phyloP scores from a whole-genome alignment of 2,888 invertebrate genomes.

The Mesorhabditis belari region DNA sequence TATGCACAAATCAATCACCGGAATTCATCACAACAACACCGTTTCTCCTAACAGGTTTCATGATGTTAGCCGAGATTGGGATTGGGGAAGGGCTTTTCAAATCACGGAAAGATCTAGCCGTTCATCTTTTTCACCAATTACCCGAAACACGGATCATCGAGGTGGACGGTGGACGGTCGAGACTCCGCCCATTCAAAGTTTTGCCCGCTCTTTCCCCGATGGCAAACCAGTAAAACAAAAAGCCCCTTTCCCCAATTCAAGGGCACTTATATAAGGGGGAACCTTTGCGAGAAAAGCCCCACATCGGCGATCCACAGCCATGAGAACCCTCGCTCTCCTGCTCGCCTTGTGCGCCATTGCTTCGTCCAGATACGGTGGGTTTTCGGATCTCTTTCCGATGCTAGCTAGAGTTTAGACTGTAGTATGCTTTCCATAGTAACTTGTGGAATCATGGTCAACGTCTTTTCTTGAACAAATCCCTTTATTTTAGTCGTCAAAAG shows the following conservation, averaged over 20 bases:
- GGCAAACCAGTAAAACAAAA: not conserved
- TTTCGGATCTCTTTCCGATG: no score
- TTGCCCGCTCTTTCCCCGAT: no score
- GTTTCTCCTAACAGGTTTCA: no score
- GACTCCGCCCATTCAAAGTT: not conserved
- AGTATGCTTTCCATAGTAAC: no score
- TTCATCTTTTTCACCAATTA: not conserved
- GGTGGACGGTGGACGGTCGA: not conserved
- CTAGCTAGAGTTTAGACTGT: no score
- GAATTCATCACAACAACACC: no score
- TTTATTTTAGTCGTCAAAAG: constrained; percentile 11
- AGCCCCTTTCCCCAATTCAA: no score
- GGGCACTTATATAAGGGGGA: not conserved
- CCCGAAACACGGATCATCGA: not conserved
- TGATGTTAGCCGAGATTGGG: no score
- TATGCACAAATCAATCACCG: no score
- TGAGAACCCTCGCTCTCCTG: constrained; percentile 14
- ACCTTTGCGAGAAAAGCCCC: no score
- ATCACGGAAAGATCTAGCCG: no score
- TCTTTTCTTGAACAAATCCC: not conserved
- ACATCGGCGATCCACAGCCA: constrained; percentile 1
- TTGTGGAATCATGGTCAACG: not conserved
- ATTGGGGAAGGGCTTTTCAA: no score
- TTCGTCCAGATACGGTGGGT: constrained; percentile 24
- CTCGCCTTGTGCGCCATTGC: constrained; percentile 20